Evolutionary conservation across 2,888 invertebrate species (phyloP), one percentile per base, ranked within the genome.

Genomic region (Trisateles emortualis): DNA sequence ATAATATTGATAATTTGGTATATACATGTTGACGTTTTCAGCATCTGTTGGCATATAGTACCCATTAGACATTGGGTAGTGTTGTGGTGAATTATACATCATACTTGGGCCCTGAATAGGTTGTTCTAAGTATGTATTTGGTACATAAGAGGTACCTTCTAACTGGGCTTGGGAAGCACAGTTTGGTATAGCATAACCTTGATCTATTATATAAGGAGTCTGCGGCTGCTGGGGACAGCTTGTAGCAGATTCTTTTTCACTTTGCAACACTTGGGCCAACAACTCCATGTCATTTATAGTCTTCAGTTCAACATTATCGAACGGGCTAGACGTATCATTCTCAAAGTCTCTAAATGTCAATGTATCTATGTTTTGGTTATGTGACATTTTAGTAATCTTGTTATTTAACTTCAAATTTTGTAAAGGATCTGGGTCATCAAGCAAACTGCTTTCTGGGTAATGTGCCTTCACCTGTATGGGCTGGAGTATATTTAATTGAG

Each of bases 231-330:
- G 80, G n/a, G 78, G 72, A 64, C 86, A 84, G 52, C 78, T 86
- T 3, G 78, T 74, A 11, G 75, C 52, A 0, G 88, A 83, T 3
- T 86, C 84, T 51, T 81, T 79, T 79, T 95, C 85, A 70, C 81
- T 86, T 63, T 91, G 90, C 58, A 95, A 81, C 39, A 98, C 97
- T 86, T 97, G 96, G 10, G 98, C 98, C 62, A 98, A 89, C 81
- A 97, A 95, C 86, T 97, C 98, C 94, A 98, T 95, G 79, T 98
- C 98, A 89, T 98, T 98, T 54, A 98, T 96, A 35, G 97, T 97
- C 87, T 98, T 97, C 46, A 98, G 86, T 88, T 97, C 98, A 87
- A 98, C 96, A 89, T 97, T 97, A 90, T 98, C 98, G 89, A 98
- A 98, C 0, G 98, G 98, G 83, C 97, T 98, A 47, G 97, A 97